These are phyloP conservation scores for Xenopus borealis DNA, from an alignment of 2,113 vertebrate genomes.

Conservation along the genomic window DNA sequence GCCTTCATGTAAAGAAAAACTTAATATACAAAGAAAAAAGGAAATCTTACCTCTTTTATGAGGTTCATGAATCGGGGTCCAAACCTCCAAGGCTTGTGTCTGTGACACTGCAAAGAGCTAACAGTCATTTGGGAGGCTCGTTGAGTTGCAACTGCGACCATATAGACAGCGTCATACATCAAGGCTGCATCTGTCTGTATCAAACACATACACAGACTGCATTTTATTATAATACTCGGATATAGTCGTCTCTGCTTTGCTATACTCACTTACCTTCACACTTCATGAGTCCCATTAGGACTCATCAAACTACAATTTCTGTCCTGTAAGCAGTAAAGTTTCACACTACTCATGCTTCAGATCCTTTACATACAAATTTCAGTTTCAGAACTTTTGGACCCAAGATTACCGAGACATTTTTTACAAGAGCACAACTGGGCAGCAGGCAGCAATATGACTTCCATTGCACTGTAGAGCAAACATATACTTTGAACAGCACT, in stretches of 20 bases:
- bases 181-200: constrained; percentile 88
- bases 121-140: constrained; percentile 86
- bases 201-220: constrained; percentile 36
- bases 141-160: constrained; percentile 89
- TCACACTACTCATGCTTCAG: too few relatives aligned
- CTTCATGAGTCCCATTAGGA: too few relatives aligned
- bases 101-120: constrained; percentile 95
- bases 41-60: constrained; percentile 87
- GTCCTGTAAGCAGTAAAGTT: too few relatives aligned
- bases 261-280: too few relatives aligned
- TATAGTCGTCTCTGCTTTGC: not conserved
- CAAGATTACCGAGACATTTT: too few relatives aligned
- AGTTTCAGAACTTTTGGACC: too few relatives aligned
- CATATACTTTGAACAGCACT: too few relatives aligned
- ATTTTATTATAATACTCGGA: constrained; percentile 28
- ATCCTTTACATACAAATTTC: too few relatives aligned
- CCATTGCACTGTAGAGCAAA: too few relatives aligned
- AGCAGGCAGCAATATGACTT: too few relatives aligned
- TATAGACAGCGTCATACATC: constrained; percentile 93
- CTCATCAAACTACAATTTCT: too few relatives aligned
- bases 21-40: not conserved
- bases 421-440: too few relatives aligned
- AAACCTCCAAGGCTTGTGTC: constrained; percentile 97
- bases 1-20: not conserved
- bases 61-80: constrained; percentile 91